A percentile compares a stretch with the other conserved stretches of the same genome.
Conservation (phyloP, 2,888 invertebrate genomes). For the Timandra comae region DNA sequence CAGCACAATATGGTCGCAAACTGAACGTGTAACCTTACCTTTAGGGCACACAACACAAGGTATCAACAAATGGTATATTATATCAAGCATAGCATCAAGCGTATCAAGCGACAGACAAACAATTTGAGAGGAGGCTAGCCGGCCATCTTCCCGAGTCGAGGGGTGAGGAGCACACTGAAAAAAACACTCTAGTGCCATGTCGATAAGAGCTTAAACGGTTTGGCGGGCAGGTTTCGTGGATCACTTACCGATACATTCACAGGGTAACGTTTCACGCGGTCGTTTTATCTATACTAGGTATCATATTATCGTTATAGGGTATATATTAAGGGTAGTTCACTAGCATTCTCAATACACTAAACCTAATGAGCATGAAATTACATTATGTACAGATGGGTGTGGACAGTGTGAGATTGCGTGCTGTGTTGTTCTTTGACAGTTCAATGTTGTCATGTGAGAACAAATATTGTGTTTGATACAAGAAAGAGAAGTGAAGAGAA, state of each 20-base stretch:
- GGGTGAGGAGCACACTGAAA: slow-evolving; percentile 77
- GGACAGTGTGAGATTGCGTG: slow-evolving; percentile 17
- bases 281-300: slow-evolving; percentile 17
- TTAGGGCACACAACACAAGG: slow-evolving; percentile 13
- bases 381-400: slow-evolving; percentile 34
- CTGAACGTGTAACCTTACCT: slow-evolving; percentile 30
- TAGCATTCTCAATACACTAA: slow-evolving; percentile 75
- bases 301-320: slow-evolving; percentile 26
- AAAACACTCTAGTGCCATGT: slow-evolving; percentile 76
- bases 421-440: neutral
- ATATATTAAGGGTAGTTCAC: slow-evolving; percentile 52
- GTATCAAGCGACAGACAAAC: slow-evolving; percentile 66
- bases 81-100: slow-evolving; percentile 69
- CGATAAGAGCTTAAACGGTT: slow-evolving; percentile 67
- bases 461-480: too few relatives aligned
- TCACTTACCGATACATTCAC: slow-evolving; percentile 31
- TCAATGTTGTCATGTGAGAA: too few relatives aligned
- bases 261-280: slow-evolving; percentile 19
- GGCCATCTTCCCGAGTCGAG: slow-evolving; percentile 76
- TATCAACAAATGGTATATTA: slow-evolving; percentile 35
- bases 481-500: too few relatives aligned
- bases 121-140: slow-evolving; percentile 77
- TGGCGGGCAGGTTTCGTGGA: slow-evolving; percentile 52
- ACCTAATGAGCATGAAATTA: slow-evolving; percentile 72
- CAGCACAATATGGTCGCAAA: slow-evolving; percentile 36